Evolutionary conservation across 2,888 invertebrate species (phyloP).

Genomic region (Argyra leucocephala): DNA sequence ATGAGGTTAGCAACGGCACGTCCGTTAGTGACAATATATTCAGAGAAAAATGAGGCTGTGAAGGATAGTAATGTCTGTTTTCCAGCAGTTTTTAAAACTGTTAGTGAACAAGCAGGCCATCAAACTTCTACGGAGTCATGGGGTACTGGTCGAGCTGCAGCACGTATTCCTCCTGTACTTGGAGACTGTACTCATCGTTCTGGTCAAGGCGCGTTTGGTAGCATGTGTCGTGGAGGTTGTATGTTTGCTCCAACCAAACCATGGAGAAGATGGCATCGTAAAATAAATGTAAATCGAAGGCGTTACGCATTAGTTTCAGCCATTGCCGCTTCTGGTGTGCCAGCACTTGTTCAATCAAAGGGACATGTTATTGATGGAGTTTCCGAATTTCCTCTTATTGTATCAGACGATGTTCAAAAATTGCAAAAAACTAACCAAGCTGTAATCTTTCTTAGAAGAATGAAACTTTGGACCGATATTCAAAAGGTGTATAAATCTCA

Average conservation of each 20-base stretch:
- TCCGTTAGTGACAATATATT: slow-evolving; percentile 91
- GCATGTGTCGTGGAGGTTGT: slow-evolving; percentile 99
- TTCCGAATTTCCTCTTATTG: slow-evolving; percentile 92
- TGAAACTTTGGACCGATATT: slow-evolving; percentile 95
- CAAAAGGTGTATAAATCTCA: slow-evolving; percentile 96
- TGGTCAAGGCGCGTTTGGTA: slow-evolving; percentile 99
- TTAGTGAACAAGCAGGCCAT: slow-evolving; percentile 97
- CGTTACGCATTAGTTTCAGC: too few relatives aligned
- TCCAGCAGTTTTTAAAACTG: slow-evolving; percentile 94
- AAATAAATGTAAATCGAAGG: slow-evolving; percentile 92
- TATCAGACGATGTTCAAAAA: slow-evolving; percentile 92
- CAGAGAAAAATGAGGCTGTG: slow-evolving; percentile 81
- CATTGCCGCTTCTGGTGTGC: too few relatives aligned
- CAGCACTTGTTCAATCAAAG: too few relatives aligned
- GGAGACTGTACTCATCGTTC: slow-evolving; percentile 99
- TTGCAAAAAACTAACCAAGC: slow-evolving; percentile 97
- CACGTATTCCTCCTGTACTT: slow-evolving; percentile 99
- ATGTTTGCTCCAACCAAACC: slow-evolving; percentile 99
- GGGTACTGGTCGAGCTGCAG: slow-evolving; percentile 99
- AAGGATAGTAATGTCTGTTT: slow-evolving; percentile 68
- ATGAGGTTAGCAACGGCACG: slow-evolving; percentile 80
- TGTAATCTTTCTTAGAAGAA: too few relatives aligned
- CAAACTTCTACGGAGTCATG: slow-evolving; percentile 99
- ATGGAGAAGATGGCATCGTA: slow-evolving; percentile 96
- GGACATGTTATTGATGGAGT: too few relatives aligned